Evolutionary conservation across 2,797 vertebrate species (phyloP).

Genomic region (Spinus pinus): DNA sequence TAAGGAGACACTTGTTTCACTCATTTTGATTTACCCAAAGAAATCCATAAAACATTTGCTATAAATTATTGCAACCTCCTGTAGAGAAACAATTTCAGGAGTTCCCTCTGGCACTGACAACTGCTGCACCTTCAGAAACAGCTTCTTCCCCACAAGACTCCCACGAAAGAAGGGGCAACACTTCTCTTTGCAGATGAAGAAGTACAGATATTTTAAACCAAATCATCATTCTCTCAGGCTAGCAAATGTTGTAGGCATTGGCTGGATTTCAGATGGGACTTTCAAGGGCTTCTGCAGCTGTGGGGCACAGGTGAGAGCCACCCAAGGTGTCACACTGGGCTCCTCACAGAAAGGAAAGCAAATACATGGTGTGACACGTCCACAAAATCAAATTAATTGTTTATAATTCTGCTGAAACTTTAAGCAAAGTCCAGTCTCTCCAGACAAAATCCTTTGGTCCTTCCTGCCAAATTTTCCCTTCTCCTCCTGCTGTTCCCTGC

Average conservation of each 20-base stretch:
- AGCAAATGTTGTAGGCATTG: background rate
- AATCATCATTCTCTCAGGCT: background rate
- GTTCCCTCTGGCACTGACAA: background rate
- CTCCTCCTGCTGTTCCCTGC: background rate
- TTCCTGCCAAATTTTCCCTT: constrained; percentile 1
- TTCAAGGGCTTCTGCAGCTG: background rate
- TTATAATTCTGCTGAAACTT: background rate
- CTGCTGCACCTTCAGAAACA: background rate
- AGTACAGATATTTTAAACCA: background rate
- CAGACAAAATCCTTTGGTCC: background rate
- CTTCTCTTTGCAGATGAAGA: background rate
- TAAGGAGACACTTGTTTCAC: background rate
- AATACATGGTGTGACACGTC: background rate
- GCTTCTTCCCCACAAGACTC: background rate
- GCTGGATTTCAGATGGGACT: background rate
- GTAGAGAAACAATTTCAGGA: background rate
- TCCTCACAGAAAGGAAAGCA: background rate
- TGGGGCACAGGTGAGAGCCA: background rate
- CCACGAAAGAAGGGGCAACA: background rate
- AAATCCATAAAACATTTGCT: background rate
- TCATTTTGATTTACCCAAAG: background rate
- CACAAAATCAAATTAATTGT: background rate
- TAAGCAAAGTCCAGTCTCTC: background rate
- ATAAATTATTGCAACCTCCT: background rate
- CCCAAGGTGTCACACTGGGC: background rate